Evolutionary conservation across 2,113 vertebrate species (phyloP), one percentile per base, ranked within the genome.

Genomic region (Bettongia penicillata): DNA sequence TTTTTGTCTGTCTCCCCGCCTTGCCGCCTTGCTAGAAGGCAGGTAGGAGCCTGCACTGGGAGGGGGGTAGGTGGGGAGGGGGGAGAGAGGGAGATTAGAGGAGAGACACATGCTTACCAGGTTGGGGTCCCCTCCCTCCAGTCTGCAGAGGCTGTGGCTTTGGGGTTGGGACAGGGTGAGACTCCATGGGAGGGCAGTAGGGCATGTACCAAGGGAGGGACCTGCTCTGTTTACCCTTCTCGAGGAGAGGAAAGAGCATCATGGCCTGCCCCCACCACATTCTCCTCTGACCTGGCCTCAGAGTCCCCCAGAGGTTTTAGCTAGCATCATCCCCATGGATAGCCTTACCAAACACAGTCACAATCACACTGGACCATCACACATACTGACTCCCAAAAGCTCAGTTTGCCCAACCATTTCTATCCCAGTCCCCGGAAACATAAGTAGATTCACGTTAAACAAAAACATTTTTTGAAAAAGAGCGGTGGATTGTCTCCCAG

Each of bases 1-100:
- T 97, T 96, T 95, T 95, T 93, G 68, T 24, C 95, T 68, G 91
- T 96, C 98, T 97, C 95, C 94, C 43, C 92, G 93, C 95, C 96
- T 96, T 96, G 94, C 92, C 94, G 96, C 48, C 53, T 94, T 53
- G 6, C 53, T 53, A 51, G 95, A 96, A 98, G 98, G 98, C 98
- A 98, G 98, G 98, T 96, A 95, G 97, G 97, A 98, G 98, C 97
- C 98, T 98, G 98, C 98, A 61, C 94, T 98, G 97, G 97, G 97
- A 97, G 98, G 97, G 97, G 97, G 98, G 37, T 91, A 37, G 98
- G 96, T 93, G 89, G 94, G 97, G 97, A 0, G 97, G 97, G 98
- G 95, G 93, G 94, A 97, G 97, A 90, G 90, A 89, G 2, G 26
- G 95, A 98, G 98, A 98, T 98, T 98, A 97, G 96, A 97, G 89